Percentiles rank a stretch among this genome's conserved stretches.
Conservation (phyloP, 2,888 invertebrate genomes). For the Limnephilus rhombicus region DNA sequence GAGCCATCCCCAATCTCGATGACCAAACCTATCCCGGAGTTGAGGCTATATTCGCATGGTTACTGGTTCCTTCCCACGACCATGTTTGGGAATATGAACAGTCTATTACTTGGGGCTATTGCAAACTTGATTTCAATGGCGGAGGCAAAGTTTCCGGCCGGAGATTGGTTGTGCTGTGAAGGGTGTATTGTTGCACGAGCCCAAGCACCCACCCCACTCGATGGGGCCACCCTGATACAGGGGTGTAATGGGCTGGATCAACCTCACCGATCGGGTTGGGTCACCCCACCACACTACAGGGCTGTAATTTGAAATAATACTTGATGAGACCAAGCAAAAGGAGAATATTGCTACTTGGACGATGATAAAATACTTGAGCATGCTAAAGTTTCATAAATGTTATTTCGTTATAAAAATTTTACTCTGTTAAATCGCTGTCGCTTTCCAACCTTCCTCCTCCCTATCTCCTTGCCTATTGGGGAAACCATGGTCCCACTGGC, state of each 20-base stretch:
- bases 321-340: background rate
- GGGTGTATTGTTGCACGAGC: conserved; percentile 37
- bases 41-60: background rate
- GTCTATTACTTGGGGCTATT: conserved; percentile 51
- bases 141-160: conserved; percentile 54
- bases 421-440: too few relatives aligned
- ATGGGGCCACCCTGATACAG: background rate
- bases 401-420: too few relatives aligned
- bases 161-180: conserved; percentile 41
- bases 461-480: too few relatives aligned
- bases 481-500: too few relatives aligned
- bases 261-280: background rate
- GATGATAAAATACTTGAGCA: background rate
- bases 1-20: background rate
- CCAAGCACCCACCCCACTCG: background rate
- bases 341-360: background rate
- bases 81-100: conserved; percentile 46
- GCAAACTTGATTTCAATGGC: conserved; percentile 56
- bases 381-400: too few relatives aligned
- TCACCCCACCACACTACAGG: background rate
- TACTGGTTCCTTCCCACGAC: background rate
- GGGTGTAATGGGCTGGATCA: background rate
- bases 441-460: too few relatives aligned
- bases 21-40: background rate
- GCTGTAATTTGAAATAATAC: background rate